phyloP scores from a whole-genome alignment of 2,888 invertebrate species.

The Campopleginae sp. region DNA sequence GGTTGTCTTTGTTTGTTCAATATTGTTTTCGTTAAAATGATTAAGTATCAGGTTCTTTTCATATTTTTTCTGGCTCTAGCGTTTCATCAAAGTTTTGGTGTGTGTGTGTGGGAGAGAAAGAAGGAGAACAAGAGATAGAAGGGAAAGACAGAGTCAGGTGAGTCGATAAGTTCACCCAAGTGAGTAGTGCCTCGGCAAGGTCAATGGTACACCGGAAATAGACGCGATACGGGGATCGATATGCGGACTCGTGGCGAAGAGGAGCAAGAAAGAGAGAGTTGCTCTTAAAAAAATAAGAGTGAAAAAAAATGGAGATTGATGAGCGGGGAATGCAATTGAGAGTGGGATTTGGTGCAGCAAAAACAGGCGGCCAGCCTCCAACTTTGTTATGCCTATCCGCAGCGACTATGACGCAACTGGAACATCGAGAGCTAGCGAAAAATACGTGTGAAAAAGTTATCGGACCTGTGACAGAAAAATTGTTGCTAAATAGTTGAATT shows the following conservation, averaged over 20 bases:
- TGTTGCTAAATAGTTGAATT: background rate
- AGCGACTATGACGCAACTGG: background rate
- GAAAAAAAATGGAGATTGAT: constrained; percentile 2
- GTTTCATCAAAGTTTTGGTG: background rate
- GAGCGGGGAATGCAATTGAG: background rate
- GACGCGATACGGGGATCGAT: constrained; percentile 62
- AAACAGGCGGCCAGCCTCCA: constrained; percentile 45
- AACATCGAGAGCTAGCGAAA: background rate
- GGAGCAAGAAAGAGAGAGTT: constrained; percentile 27
- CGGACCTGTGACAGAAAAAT: no score
- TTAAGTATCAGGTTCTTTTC: constrained; percentile 34
- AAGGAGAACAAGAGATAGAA: background rate
- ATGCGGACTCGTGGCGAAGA: constrained; percentile 23
- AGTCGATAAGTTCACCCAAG: constrained; percentile 61
- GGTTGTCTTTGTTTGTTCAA: background rate
- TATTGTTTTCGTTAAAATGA: constrained; percentile 17
- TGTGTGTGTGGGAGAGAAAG: background rate
- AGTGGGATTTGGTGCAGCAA: constrained; percentile 48
- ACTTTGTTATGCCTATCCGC: background rate
- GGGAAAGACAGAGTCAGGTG: constrained; percentile 29
- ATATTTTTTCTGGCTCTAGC: constrained; percentile 13
- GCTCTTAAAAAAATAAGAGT: constrained; percentile 21
- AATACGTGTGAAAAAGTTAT: background rate
- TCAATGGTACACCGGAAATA: constrained; percentile 59
- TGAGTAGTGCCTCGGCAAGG: constrained; percentile 60